Evolutionary conservation across 2,797 vertebrate species (phyloP), one percentile per base, ranked within the genome.

Genomic region (Neostethus bicornis): DNA sequence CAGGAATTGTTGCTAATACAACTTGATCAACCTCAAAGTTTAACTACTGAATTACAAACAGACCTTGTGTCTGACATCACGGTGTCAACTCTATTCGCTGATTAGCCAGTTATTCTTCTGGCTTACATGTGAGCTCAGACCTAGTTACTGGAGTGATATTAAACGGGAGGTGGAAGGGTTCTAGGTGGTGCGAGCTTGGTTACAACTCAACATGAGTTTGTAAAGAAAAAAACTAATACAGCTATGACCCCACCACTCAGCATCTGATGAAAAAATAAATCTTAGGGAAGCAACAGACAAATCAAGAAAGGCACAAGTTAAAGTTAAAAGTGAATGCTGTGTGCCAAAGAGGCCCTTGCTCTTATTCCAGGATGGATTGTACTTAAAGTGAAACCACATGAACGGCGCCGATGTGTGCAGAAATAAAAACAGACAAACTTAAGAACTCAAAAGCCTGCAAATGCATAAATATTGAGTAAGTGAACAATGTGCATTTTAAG

Each of bases 351-450:
- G 78, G 70, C 79, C 37, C 83, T 82, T 64, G 42, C 75, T 64
- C 72, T 85, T 86, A 92, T 89, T 88, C 89, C 86, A 84, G 65
- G 73, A 62, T 45, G 87, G 87, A 91, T 91, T 90, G 85, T 70
- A 17, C 75, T 86, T 84, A 84, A 90, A 91, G 74, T 87, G 78
- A 87, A 89, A 89, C 81, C 91, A 92, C 86, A 89, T 93, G 90
- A 76, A 57, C 73, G 0, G 21, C 41, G 46, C 50, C 17, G 65
- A 61, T 13, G 69, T 53, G 66, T 70, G 47, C 3, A 56, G 66
- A 37, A 57, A 38, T 62, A 35, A 64, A 46, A 31, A 54, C 9
- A 42, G 21, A 44, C 29, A 44, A 10, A 19, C 41, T 16, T 34
- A 52, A 43, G 52, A 39, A 20, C 52, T 42, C 35, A 21, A 19